phyloP scores from a whole-genome alignment of 1,140 invertebrate genomes.

The Steinernema feltiae region DNA sequence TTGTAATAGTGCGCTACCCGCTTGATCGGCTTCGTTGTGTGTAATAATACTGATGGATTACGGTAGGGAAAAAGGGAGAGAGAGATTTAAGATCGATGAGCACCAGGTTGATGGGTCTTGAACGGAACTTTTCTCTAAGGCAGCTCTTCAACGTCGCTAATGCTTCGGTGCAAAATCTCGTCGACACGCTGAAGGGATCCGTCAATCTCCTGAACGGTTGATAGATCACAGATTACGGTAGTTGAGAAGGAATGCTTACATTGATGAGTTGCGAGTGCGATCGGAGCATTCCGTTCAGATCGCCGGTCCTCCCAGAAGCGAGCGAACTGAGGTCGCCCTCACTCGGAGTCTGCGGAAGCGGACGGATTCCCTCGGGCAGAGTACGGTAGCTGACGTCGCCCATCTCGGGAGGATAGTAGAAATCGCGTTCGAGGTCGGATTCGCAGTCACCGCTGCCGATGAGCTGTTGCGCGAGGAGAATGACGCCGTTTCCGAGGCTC shows the following conservation, averaged over 20 bases:
- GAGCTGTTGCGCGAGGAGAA: slow-evolving; percentile 44
- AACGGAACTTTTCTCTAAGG: too few species aligned
- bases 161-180: not conserved
- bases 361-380: slow-evolving; percentile 29
- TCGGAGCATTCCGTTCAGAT: slow-evolving; percentile 32
- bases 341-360: slow-evolving; percentile 8
- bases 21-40: not conserved
- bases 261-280: slow-evolving; percentile 33
- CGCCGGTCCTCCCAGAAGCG: slow-evolving; percentile 23
- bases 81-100: not conserved
- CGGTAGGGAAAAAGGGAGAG: not conserved
- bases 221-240: not conserved
- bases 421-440: slow-evolving; percentile 17
- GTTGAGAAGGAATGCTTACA: not conserved
- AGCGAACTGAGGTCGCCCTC: not conserved
- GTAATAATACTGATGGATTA: not conserved
- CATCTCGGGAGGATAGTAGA: slow-evolving; percentile 20
- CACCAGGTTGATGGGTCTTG: too few species aligned
- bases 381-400: slow-evolving; percentile 41
- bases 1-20: not conserved
- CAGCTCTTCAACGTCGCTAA: not conserved
- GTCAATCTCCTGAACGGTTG: not conserved
- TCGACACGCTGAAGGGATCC: not conserved
- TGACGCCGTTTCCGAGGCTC: slow-evolving; percentile 40
- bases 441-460: slow-evolving; percentile 24